These are phyloP conservation scores for Lepus americanus DNA, from an alignment of 2,113 vertebrate species.

Conservation along the genomic window DNA sequence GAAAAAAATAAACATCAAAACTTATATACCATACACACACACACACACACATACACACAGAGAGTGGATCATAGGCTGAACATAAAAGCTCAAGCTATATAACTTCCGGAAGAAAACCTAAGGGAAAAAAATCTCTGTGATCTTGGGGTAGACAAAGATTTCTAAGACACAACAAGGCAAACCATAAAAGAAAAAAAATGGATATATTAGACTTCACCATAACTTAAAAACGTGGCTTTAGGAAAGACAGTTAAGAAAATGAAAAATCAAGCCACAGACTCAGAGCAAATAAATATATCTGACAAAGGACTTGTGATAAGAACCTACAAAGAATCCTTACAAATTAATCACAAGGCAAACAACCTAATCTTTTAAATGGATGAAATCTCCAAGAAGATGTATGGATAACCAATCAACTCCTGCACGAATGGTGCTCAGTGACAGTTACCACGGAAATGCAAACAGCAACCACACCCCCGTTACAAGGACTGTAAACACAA, in stretches of 20 bases:
- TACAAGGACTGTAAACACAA: not conserved
- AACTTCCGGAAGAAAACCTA: not conserved
- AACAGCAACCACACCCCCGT: not conserved
- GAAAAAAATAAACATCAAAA: constrained; percentile 10
- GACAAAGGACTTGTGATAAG: not conserved
- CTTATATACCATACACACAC: not conserved
- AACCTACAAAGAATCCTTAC: not conserved
- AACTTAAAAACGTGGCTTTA: not conserved
- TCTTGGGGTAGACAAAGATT: not conserved
- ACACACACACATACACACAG: too few relatives aligned
- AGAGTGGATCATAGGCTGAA: not conserved
- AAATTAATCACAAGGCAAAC: not conserved
- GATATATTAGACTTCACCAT: not conserved
- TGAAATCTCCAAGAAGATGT: not conserved
- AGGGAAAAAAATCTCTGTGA: not conserved
- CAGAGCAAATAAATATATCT: not conserved
- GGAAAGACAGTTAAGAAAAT: not conserved
- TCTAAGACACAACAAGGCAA: not conserved
- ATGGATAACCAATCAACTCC: not conserved
- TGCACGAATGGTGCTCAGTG: not conserved
- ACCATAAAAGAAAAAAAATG: not conserved
- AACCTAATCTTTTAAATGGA: not conserved
- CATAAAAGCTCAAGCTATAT: not conserved
- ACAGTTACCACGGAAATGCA: not conserved
- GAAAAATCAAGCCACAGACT: not conserved